A percentile compares a stretch with the other conserved stretches of the same genome.
Conservation (phyloP, 30 jellyfish, hydroid and myxozoan species). For the Turritopsis rubra region DNA sequence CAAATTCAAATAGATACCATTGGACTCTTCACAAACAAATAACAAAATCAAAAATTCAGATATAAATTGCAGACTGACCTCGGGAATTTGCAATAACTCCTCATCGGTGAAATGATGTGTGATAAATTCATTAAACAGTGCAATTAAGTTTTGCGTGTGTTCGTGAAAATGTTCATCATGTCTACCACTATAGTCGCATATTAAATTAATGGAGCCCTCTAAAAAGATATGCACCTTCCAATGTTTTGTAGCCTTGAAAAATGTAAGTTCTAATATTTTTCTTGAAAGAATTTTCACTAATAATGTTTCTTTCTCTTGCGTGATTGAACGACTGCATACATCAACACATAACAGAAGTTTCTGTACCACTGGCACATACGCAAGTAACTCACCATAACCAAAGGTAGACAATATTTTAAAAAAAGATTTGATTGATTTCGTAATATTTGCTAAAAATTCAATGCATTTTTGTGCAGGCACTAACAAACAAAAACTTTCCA, state of each 20-base stretch:
- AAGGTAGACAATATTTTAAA: not conserved
- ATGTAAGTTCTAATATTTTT: not conserved
- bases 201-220: not conserved
- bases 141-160: not conserved
- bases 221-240: not conserved
- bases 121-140: not conserved
- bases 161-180: not conserved
- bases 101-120: not conserved
- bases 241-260: not conserved
- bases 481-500: not conserved
- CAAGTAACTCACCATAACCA: conserved; percentile 9
- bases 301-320: not conserved
- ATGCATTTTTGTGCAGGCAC: not conserved
- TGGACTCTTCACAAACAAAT: not conserved
- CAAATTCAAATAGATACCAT: not conserved
- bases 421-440: not conserved
- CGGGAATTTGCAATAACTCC: not conserved
- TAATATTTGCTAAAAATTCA: not conserved
- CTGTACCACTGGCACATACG: not conserved
- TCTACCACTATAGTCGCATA: not conserved
- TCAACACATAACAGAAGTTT: conserved; percentile 1
- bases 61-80: not conserved
- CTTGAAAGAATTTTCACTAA: not conserved
- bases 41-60: not conserved
- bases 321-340: not conserved